These are phyloP conservation scores for Rhinogobio ventralis DNA, from an alignment of 2,797 vertebrate species.

Conservation along the genomic window DNA sequence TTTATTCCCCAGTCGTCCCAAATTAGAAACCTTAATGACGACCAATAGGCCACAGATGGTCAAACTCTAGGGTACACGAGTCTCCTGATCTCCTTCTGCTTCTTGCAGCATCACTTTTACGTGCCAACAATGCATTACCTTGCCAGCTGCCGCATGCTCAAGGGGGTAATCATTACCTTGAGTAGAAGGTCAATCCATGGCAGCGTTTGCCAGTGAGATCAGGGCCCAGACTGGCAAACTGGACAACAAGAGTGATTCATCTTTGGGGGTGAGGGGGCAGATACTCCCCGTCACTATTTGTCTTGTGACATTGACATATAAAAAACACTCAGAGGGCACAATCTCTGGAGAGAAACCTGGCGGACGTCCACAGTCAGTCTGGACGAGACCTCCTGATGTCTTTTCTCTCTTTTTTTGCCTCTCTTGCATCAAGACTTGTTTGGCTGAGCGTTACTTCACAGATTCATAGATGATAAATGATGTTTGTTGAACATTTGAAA, in stretches of 20 bases:
- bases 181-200: slow-evolving; percentile 80
- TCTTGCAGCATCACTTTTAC: slow-evolving; percentile 69
- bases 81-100: slow-evolving; percentile 75
- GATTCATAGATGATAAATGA: slow-evolving; percentile 29
- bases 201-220: slow-evolving; percentile 66
- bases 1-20: slow-evolving; percentile 81
- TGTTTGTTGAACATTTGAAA: slow-evolving; percentile 50
- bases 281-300: slow-evolving; percentile 70
- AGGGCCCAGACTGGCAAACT: slow-evolving; percentile 56
- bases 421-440: slow-evolving; percentile 57
- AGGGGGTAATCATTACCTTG: slow-evolving; percentile 75
- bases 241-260: slow-evolving; percentile 77
- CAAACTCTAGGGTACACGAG: slow-evolving; percentile 77
- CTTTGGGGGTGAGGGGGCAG: slow-evolving; percentile 69
- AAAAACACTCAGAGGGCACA: slow-evolving; percentile 64
- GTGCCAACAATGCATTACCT: slow-evolving; percentile 73
- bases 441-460: slow-evolving; percentile 67
- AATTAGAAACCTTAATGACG: slow-evolving; percentile 87
- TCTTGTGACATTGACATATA: slow-evolving; percentile 74
- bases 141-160: slow-evolving; percentile 77
- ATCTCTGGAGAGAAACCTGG: slow-evolving; percentile 67
- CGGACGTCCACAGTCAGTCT: slow-evolving; percentile 63
- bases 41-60: slow-evolving; percentile 84
- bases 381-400: slow-evolving; percentile 15
- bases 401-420: slow-evolving; percentile 13